phyloP scores from a whole-genome alignment of 2,797 vertebrate genomes.

The Numenius phaeopus region DNA sequence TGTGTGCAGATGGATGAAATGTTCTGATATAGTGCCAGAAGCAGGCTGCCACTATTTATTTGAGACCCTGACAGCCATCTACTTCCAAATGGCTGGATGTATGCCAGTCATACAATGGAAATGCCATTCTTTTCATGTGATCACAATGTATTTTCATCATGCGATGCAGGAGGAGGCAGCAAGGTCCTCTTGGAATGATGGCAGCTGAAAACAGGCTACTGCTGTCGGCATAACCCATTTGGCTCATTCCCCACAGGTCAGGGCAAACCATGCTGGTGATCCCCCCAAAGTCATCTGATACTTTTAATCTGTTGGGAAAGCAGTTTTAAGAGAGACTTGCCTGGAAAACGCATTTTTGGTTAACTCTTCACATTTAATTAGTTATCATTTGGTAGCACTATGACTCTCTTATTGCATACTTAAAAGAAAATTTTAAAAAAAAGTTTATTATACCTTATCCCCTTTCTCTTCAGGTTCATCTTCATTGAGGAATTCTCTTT shows the following conservation, averaged over 20 bases:
- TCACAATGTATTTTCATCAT: slow-evolving; percentile 4
- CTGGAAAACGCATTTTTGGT: neutral
- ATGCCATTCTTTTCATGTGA: slow-evolving; percentile 9
- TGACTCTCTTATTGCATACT: neutral
- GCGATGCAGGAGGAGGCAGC: neutral
- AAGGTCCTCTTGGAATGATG: neutral
- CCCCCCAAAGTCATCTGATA: neutral
- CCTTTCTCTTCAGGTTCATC: slow-evolving; percentile 97
- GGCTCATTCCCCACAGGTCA: neutral
- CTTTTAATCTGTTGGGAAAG: neutral
- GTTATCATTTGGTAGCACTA: neutral
- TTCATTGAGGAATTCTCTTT: slow-evolving; percentile 97
- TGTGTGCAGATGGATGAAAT: slow-evolving; percentile 28
- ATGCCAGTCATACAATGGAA: slow-evolving; percentile 56
- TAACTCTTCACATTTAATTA: neutral
- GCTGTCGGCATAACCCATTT: neutral
- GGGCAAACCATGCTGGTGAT: neutral
- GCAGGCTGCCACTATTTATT: slow-evolving; percentile 31
- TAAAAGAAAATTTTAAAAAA: neutral
- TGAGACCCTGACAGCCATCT: slow-evolving; percentile 9
- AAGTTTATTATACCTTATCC: slow-evolving; percentile 88
- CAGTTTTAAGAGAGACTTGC: neutral
- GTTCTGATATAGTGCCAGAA: slow-evolving; percentile 57
- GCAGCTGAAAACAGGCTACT: slow-evolving; percentile 1
- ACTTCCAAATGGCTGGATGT: slow-evolving; percentile 43